Conservation (phyloP, 1,140 invertebrate genomes). For the Bombus impatiens region DNA sequence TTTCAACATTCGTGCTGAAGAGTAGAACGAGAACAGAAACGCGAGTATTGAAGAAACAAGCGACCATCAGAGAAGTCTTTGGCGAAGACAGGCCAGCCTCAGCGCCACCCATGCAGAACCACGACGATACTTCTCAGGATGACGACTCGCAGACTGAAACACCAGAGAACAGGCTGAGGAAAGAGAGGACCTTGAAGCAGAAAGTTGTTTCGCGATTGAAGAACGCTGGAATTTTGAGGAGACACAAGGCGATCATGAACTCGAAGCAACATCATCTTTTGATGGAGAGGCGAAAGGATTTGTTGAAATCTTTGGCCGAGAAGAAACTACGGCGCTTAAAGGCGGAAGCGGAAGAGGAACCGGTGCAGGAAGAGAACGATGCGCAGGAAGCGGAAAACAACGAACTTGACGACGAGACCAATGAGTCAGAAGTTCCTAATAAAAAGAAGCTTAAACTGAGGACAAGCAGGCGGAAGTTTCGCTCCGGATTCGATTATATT, state of each 20-base stretch:
- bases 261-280: conserved; percentile 83
- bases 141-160: conserved; percentile 79
- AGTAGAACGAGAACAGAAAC: conserved; percentile 90
- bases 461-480: conserved; percentile 85
- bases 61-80: conserved; percentile 91
- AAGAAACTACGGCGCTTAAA: conserved; percentile 79
- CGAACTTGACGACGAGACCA: conserved; percentile 67
- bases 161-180: conserved; percentile 63
- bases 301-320: conserved; percentile 82
- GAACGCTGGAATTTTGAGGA: conserved; percentile 84
- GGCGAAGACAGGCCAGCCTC: conserved; percentile 88
- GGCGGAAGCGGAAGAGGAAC: conserved; percentile 72
- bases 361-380: conserved; percentile 73
- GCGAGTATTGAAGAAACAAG: conserved; percentile 88
- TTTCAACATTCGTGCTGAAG: conserved; percentile 88
- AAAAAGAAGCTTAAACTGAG: conserved; percentile 83
- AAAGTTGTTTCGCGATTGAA: conserved; percentile 84
- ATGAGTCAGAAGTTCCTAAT: conserved; percentile 76
- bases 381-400: conserved; percentile 77
- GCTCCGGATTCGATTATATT: conserved; percentile 94
- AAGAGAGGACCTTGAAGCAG: conserved; percentile 74
- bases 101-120: conserved; percentile 83
- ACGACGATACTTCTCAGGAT: conserved; percentile 77
- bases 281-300: conserved; percentile 83
- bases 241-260: conserved; percentile 83